Evolutionary conservation across 2,888 invertebrate species (phyloP), one percentile per base, ranked within the genome.

Genomic region (Cheilosia scutellata): DNA sequence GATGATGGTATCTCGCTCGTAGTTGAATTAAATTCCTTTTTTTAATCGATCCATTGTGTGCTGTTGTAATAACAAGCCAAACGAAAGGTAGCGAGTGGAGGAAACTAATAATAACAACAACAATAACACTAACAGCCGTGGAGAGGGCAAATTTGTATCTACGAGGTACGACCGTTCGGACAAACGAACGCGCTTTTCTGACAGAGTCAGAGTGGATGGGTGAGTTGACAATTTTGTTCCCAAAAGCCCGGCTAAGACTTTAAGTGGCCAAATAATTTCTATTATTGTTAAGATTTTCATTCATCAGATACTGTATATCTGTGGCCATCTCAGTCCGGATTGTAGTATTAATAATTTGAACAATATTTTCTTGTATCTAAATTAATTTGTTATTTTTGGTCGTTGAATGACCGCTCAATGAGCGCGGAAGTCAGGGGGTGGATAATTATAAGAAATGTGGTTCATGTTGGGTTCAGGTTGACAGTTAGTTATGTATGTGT

Each of bases 221-320:
- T 65, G 65, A 72, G 57, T 65, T 71, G 63, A 63, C 57, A 25
- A 40, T 42, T 33, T 62, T 60, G 0, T 37, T 11, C 11, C 25
- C 16, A 70, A 63, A 55, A 53, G 29, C 57, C 42, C 55, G 7
- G 57, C 42, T 71, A 71, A 71, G 78, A 71, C 51, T 33, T 51
- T 79, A 79, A 79, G 79, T 79, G 72, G 79, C 79, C 58, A 79
- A 79, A 72, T 72, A 58, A 65, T 58, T 79, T 79, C 62, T 70
- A 70, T 62, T 70, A 62, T 70, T 58, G 55, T 62, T 63, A 37
- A 29, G 47, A n/a, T 62, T 68, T 78, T 70, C 62, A 78, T 78
- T 77, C 62, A 71, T 63, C 47, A 37, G 33, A 55, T 70, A 37
- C 27, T 31, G 51, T 68, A 60, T 70, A 60, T 70, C 4, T 70